Conservation (phyloP, 2,888 invertebrate genomes). For the Holacanthella duospinosa region DNA sequence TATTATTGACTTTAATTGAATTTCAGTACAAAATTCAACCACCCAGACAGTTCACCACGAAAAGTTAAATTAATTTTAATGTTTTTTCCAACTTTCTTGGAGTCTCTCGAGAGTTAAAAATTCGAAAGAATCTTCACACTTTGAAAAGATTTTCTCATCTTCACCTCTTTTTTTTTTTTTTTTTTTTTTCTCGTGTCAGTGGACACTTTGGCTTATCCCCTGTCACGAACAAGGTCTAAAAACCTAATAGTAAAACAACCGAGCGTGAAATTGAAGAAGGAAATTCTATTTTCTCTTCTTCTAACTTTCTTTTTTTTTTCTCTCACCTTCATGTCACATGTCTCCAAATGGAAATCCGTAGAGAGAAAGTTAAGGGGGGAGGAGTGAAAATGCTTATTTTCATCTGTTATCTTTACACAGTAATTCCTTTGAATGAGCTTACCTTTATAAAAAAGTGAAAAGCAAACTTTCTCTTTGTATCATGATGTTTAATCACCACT, state of each 20-base stretch:
- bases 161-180: neutral
- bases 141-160: neutral
- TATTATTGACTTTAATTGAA: too few species aligned
- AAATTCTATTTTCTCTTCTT: slow-evolving; percentile 3
- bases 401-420: too few species aligned
- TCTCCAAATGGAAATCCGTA: neutral
- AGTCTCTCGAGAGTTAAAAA: too few species aligned
- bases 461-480: too few species aligned
- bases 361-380: neutral
- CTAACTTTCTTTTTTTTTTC: neutral
- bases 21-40: too few species aligned
- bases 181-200: too few species aligned
- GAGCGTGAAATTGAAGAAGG: neutral
- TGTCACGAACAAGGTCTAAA: neutral
- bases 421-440: too few species aligned
- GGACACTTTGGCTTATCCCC: neutral
- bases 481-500: too few species aligned
- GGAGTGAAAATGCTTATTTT: neutral
- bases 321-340: neutral
- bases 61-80: too few species aligned
- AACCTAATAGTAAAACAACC: slow-evolving; percentile 2
- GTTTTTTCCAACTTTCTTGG: too few species aligned
- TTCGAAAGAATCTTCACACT: neutral
- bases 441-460: too few species aligned
- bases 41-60: too few species aligned